Base-by-base conservation (phyloP, 1,140 invertebrate genomes). In the Neodiprion virginianus region DNA sequence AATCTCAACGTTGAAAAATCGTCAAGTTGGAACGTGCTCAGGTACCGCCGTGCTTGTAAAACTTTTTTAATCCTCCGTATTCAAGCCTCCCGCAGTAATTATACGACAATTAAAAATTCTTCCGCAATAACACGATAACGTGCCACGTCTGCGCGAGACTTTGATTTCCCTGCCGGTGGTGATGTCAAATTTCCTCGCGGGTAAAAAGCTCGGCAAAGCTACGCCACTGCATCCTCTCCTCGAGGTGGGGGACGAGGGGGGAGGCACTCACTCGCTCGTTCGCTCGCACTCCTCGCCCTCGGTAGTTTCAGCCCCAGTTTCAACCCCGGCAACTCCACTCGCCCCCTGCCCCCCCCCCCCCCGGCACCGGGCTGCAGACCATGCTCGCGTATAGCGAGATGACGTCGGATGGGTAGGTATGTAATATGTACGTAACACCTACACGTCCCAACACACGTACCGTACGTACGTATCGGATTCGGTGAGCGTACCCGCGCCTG, bases 301-400 rank as follows among this genome's bases (percentile, higher is more conserved):
- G 8, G 53, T 61, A 61, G 53, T 61, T 61, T 61, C 53, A 61
- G 53, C 53, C 53, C 53, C 53, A 61, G 53, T 61, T 61, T 61
- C 53, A 61, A 61, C 53, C 53, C 53, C 53, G 53, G n/a, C 11
- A 8, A 14, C 53, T 17, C 8, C 53, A 12, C 5, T 17, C 8
- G 11, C 53, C 8, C 53, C 28, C 5, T 40, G 28, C 28, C 28
- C 5, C 17, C 17, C 17, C 17, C 17, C 17, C 17, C 17, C 28
- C 28, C 28, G 28, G 28, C 28, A 40, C n/a, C 53, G 53, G n/a
- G 53, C 53, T 61, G 53, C 53, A 40, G 28, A 28, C 28, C 28
- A 40, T 40, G 11, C 53, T 40, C 0, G 8, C n/a, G 53, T 61
- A 17, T 61, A 61, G 28, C 28, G 53, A 61, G 53, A 61, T 61